Percentiles rank a stretch among this genome's conserved stretches.
These are phyloP conservation scores for Bos indicus DNA, from an alignment of 2,113 vertebrate species.

Conservation along the genomic window DNA sequence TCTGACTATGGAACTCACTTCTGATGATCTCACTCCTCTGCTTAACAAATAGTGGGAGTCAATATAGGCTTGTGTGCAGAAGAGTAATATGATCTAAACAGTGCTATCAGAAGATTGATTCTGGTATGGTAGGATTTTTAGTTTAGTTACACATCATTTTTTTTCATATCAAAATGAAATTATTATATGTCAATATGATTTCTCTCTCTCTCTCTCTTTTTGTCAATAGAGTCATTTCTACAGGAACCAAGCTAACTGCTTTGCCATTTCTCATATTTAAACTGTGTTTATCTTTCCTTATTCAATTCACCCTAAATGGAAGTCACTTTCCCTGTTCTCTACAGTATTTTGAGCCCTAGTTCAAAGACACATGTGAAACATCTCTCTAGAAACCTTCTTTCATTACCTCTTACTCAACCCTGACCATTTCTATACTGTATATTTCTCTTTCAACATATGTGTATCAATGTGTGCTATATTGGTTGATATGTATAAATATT, in stretches of 20 bases:
- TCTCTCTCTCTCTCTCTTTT: background rate
- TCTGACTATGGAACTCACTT: too few species aligned
- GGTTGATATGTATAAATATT: background rate
- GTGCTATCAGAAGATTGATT: background rate
- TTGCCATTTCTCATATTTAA: constrained; percentile 39
- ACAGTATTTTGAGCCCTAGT: background rate
- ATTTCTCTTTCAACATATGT: background rate
- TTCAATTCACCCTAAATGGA: background rate
- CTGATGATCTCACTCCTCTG: background rate
- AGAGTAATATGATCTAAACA: background rate
- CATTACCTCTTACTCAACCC: background rate
- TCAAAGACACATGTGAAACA: background rate
- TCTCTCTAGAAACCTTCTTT: background rate
- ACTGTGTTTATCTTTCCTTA: background rate
- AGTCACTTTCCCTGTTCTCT: background rate
- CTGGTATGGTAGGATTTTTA: background rate
- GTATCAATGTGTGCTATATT: background rate
- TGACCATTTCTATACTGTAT: background rate
- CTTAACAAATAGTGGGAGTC: background rate
- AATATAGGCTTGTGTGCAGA: background rate
- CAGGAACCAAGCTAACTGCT: background rate
- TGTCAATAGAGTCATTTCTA: background rate
- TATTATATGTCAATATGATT: background rate
- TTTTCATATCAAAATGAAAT: constrained; percentile 22
- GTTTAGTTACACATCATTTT: background rate